A percentile compares a stretch with the other conserved stretches of the same genome.
Evolutionary conservation across 2,888 invertebrate species (phyloP).

Genomic region (Platycnemis pennipes): DNA sequence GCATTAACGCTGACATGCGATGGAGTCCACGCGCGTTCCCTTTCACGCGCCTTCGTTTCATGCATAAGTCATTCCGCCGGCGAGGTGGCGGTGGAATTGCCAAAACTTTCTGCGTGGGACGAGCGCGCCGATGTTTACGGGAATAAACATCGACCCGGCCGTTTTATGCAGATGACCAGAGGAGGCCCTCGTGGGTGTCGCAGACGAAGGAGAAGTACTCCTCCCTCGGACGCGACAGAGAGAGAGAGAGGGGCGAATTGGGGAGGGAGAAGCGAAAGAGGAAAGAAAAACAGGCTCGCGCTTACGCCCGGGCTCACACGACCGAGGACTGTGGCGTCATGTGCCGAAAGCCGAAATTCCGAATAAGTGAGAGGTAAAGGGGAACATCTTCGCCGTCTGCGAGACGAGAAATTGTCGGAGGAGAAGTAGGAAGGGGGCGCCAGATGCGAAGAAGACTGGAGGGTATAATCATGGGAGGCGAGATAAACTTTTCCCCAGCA

Average conservation of each 20-base stretch:
- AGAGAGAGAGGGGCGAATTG: not conserved
- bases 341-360: not conserved
- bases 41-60: not conserved
- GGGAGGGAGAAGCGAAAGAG: not conserved
- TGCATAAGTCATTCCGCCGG: slow-evolving; percentile 3
- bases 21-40: not conserved
- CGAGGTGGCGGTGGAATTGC: not conserved
- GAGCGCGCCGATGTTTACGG: slow-evolving; percentile 26
- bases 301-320: not conserved
- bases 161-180: slow-evolving; percentile 17
- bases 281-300: not conserved
- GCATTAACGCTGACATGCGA: no score
- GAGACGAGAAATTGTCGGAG: not conserved
- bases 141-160: slow-evolving; percentile 7
- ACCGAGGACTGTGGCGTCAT: not conserved
- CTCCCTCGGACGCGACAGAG: not conserved
- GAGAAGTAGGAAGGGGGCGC: not conserved
- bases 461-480: slow-evolving; percentile 25
- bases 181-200: not conserved
- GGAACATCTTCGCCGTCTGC: slow-evolving; percentile 13
- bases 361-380: not conserved
- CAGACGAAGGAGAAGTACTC: not conserved
- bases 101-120: not conserved
- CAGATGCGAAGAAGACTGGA: slow-evolving; percentile 1
- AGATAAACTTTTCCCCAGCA: slow-evolving; percentile 21